Conservation (phyloP, 2,888 invertebrate species). For the Calliopum simillimum region DNA sequence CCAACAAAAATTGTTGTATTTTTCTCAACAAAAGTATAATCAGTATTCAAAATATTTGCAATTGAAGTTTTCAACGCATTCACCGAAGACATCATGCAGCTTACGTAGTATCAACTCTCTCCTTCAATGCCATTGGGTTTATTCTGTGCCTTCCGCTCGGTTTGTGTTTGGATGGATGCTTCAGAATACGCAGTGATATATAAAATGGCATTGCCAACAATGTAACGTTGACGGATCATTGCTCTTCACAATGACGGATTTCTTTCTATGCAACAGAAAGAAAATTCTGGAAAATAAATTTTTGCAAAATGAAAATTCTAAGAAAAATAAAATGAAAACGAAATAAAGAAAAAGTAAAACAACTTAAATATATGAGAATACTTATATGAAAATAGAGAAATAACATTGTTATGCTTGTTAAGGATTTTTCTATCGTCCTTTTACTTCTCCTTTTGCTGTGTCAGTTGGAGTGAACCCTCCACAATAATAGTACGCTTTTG, state of each 20-base stretch:
- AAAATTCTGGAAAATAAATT: too few species aligned
- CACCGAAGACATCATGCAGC: background rate
- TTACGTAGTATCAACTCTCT: background rate
- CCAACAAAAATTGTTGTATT: too few species aligned
- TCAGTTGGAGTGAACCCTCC: too few species aligned
- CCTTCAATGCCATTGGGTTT: background rate
- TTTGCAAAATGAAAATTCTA: background rate
- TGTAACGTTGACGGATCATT: conserved; percentile 58
- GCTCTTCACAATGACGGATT: conserved; percentile 9
- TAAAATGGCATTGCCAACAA: background rate
- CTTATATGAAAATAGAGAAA: too few species aligned
- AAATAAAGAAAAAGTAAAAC: background rate
- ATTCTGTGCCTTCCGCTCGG: too few species aligned
- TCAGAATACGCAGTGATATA: too few species aligned
- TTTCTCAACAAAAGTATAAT: background rate
- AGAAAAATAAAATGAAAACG: background rate
- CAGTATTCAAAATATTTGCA: conserved; percentile 3
- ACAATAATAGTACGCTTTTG: too few species aligned
- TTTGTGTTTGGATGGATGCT: too few species aligned
- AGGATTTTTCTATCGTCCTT: too few species aligned
- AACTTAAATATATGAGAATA: background rate
- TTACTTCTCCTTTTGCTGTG: too few species aligned
- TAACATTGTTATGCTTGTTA: too few species aligned
- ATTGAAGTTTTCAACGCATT: conserved; percentile 10
- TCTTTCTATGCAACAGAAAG: too few species aligned